phyloP scores from a whole-genome alignment of 2,888 invertebrate genomes.

The Folsomia candida region DNA sequence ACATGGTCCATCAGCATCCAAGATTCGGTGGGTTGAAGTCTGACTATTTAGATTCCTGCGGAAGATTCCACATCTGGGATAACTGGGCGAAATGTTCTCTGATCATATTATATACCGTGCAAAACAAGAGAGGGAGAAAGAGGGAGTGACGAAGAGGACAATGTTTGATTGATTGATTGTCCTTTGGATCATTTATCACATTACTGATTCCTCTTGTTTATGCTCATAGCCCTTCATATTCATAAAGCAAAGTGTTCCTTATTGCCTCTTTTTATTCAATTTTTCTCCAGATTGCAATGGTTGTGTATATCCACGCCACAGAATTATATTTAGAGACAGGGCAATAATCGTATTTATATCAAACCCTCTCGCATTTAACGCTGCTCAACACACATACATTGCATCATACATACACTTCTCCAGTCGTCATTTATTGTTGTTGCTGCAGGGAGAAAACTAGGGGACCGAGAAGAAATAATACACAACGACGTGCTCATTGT shows the following conservation, averaged over 20 bases:
- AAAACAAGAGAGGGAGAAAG: conserved; percentile 11
- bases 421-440: conserved; percentile 4
- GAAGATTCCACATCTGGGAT: too few relatives aligned
- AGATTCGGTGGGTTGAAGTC: too few relatives aligned
- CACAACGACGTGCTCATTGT: not conserved
- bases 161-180: not conserved
- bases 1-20: too few relatives aligned
- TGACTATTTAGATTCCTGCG: too few relatives aligned
- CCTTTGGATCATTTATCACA: not conserved
- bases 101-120: too few relatives aligned
- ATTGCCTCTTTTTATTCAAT: not conserved
- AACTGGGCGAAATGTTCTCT: too few relatives aligned
- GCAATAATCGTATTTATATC: not conserved
- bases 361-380: too few relatives aligned
- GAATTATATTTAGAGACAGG: not conserved
- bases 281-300: not conserved
- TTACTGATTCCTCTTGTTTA: not conserved
- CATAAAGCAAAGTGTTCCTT: not conserved
- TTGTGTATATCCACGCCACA: not conserved
- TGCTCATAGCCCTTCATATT: not conserved
- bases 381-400: too few relatives aligned
- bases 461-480: not conserved
- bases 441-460: not conserved
- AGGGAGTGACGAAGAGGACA: conserved; percentile 4
- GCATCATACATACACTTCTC: too few relatives aligned